Evolutionary conservation across 1,140 invertebrate species (phyloP), one percentile per base, ranked within the genome.

Genomic region (Listronotus oregonensis): DNA sequence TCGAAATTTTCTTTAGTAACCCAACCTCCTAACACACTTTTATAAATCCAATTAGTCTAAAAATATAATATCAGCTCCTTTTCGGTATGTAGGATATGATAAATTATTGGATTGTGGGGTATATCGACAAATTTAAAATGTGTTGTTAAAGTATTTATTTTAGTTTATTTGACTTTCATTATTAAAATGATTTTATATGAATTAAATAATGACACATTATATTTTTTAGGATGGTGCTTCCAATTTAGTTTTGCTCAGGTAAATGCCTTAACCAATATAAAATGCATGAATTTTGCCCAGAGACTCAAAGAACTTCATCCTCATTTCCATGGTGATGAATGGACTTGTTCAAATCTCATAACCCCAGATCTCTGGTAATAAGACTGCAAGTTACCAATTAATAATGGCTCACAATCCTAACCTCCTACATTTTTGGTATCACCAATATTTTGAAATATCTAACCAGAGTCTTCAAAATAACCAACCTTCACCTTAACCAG

Each of bases 251-350:
- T 78, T 90, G 85, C 78, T 92, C 92, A 59, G 91, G 94, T 78
- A 95, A 95, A 82, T 96, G 94, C 76, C 83, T 96, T 46, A 95
- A 95, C 77, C 93, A 95, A 79, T 96, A 95, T 82, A 96, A 96
- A 82, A 95, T 96, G 93, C 92, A 95, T 75, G 94, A 95, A 67
- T 96, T 96, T 78, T 95, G 93, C 80, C 87, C 90, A 27, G 93
- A 95, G 79, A 94, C 93, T 3, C 89, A 93, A 78, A 42, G 90
- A 93, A 75, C 85, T 93, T 67, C 91, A 93, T 73, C 89, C 89
- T 0, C 88, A 90, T 74, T 73, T 90, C 43, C 81, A 84, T 34
- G 81, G 81, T 9, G 74, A 76, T 62, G 76, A 75, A 31, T 61
- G 68, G 11, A 74, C 77, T 9, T 71, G 68, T 64, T 69, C 71